Base-by-base conservation (phyloP, 2,113 vertebrate genomes). In the Campylorhamphus procurvoides region DNA sequence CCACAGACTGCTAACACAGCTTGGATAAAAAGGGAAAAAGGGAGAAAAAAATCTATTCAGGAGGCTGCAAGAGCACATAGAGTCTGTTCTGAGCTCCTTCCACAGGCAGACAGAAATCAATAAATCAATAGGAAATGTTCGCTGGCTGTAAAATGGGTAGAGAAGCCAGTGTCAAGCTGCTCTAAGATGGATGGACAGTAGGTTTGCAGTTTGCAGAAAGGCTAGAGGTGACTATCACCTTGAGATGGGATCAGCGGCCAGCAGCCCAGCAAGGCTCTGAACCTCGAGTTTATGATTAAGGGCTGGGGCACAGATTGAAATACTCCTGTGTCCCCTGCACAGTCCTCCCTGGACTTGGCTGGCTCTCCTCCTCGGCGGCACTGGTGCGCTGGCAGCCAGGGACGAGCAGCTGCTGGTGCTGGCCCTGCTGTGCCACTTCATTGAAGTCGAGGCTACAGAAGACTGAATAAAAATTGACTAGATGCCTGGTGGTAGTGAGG, bases 101-200 rank as follows among this genome's bases (percentile, higher is more conserved):
- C 98, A 98, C 98, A 98, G 98, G 98, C 98, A 99, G 99, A 98
- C 98, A 98, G 97, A 96, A 98, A 99, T 99, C 99, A 99, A 99
- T 99, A 99, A 99, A 99, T 99, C 99, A 99, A 99, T 99, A 98
- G 98, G 98, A 98, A 99, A 98, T 98, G 98, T 98, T 99, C 98
- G 98, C 99, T 99, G 99, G 98, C 98, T 99, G 99, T 98, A 98
- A 98, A 98, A 98, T 98, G 98, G 99, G 98, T 98, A 98, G 98
- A 99, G 98, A 98, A 98, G 97, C 98, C 98, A 97, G 98, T 98
- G 98, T 98, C 98, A 98, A 98, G 98, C 98, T 98, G 98, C 98
- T 98, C 98, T 96, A 98, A 99, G 99, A 99, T 99, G 98, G 98
- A 99, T 99, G 98, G 98, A 99, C 98, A 95, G 93, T 97, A 95